Percentiles rank a stretch among this genome's conserved stretches.
phyloP scores from a whole-genome alignment of 2,797 vertebrate species.

The Glyptemys insculpta region DNA sequence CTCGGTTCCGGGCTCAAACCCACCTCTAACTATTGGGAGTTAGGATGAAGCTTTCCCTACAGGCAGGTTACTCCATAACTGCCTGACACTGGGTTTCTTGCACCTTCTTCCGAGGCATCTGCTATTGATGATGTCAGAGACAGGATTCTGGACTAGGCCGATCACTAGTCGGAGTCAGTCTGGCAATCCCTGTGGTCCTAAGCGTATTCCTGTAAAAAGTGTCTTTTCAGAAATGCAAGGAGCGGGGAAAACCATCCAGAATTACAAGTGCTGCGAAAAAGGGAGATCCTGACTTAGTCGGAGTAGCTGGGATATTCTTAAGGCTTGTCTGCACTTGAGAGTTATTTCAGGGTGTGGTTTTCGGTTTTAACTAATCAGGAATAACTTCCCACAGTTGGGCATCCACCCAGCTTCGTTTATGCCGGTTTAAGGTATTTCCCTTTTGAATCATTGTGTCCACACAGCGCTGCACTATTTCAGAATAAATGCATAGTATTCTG shows the following conservation, averaged over 20 bases:
- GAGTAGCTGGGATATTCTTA: not conserved
- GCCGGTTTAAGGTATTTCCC: not conserved
- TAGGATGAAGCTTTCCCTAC: not conserved
- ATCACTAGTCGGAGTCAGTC: rapidly evolving
- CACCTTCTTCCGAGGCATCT: not conserved
- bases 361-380: not conserved
- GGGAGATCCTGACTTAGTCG: rapidly evolving
- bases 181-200: rapidly evolving
- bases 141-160: not conserved
- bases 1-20: not conserved
- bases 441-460: not conserved
- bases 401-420: not conserved
- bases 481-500: not conserved
- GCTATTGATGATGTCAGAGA: not conserved
- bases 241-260: not conserved
- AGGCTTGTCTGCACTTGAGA: not conserved
- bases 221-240: not conserved
- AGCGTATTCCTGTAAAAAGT: not conserved
- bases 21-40: not conserved
- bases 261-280: rapidly evolving
- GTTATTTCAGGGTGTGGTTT: not conserved
- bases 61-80: not conserved
- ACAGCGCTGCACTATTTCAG: not conserved
- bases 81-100: not conserved
- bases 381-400: not conserved